Percentiles rank a stretch among this genome's conserved stretches.
Evolutionary conservation across 2,888 invertebrate species (phyloP).

Genomic region (Ptilodon capucinus): DNA sequence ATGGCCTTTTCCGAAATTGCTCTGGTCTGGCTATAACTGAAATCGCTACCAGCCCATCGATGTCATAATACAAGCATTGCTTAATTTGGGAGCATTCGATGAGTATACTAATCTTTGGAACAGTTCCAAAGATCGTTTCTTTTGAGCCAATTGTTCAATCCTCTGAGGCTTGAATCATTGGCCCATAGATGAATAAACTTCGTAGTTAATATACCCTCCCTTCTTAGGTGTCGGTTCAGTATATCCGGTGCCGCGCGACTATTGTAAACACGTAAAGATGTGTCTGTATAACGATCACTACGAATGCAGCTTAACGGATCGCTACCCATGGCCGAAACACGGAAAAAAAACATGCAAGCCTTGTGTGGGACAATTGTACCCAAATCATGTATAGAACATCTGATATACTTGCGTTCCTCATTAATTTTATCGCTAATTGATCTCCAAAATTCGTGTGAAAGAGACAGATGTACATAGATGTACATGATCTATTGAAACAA

Average conservation of each 20-base stretch:
- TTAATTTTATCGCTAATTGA: not conserved
- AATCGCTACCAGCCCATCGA: too few relatives aligned
- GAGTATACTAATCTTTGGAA: too few relatives aligned
- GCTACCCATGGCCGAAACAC: conserved; percentile 37
- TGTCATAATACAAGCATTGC: too few relatives aligned
- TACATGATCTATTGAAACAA: not conserved
- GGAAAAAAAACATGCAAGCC: conserved; percentile 21
- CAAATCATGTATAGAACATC: conserved; percentile 3
- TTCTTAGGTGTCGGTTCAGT: conserved; percentile 78
- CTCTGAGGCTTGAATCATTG: too few relatives aligned
- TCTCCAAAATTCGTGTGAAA: not conserved
- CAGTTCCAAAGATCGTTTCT: too few relatives aligned
- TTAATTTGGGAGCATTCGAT: too few relatives aligned
- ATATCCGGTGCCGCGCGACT: conserved; percentile 83
- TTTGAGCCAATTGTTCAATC: too few relatives aligned
- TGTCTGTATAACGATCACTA: conserved; percentile 47
- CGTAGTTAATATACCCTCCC: not conserved
- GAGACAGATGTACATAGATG: not conserved
- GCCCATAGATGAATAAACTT: too few relatives aligned
- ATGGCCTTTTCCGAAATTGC: too few relatives aligned
- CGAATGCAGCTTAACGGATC: conserved; percentile 30
- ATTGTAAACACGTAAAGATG: conserved; percentile 70
- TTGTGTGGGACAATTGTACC: conserved; percentile 13
- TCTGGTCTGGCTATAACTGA: too few relatives aligned
- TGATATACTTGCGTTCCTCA: not conserved